Percentiles rank a stretch among this genome's conserved stretches.
Conservation (phyloP, 2,888 invertebrate genomes). For the Netelia virgata region DNA sequence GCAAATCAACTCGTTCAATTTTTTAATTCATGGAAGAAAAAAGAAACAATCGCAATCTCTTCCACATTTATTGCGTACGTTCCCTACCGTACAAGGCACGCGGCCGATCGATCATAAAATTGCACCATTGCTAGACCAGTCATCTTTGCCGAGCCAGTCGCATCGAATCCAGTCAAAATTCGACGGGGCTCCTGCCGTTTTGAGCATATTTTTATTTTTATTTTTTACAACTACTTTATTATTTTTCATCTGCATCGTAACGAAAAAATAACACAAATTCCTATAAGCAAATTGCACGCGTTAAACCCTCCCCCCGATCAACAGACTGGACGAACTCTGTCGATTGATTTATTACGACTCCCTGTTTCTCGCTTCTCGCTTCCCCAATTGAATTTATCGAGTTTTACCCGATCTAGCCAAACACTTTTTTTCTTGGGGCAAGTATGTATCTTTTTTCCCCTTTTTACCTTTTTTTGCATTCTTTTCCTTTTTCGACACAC, state of each 20-base stretch:
- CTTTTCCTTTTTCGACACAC: slow-evolving; percentile 13
- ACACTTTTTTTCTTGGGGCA: slow-evolving; percentile 2
- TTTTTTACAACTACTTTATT: slow-evolving; percentile 1
- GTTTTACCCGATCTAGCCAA: slow-evolving; percentile 19
- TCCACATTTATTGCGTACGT: slow-evolving; percentile 60
- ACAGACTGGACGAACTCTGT: slow-evolving; percentile 31
- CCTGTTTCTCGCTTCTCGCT: not conserved
- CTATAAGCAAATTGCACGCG: slow-evolving; percentile 54
- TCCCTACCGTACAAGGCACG: slow-evolving; percentile 62
- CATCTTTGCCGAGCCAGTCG: slow-evolving; percentile 60
- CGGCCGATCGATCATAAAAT: slow-evolving; percentile 67
- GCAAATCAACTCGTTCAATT: not conserved
- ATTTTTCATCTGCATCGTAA: slow-evolving; percentile 35
- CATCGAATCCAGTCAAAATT: slow-evolving; percentile 57
- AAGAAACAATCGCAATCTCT: slow-evolving; percentile 44
- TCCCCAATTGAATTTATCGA: slow-evolving; percentile 11
- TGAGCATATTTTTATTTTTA: slow-evolving; percentile 52
- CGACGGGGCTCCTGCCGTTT: slow-evolving; percentile 39
- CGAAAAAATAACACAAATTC: slow-evolving; percentile 52
- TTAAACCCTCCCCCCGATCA: slow-evolving; percentile 27
- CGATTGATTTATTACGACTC: not conserved
- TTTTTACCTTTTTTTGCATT: slow-evolving; percentile 2
- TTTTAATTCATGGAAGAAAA: slow-evolving; percentile 15
- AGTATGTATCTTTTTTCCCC: not conserved
- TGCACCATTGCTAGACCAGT: slow-evolving; percentile 63